Percentiles rank a stretch among this genome's conserved stretches.
phyloP scores from a whole-genome alignment of 2,113 vertebrate genomes.

The Heterotis niloticus region DNA sequence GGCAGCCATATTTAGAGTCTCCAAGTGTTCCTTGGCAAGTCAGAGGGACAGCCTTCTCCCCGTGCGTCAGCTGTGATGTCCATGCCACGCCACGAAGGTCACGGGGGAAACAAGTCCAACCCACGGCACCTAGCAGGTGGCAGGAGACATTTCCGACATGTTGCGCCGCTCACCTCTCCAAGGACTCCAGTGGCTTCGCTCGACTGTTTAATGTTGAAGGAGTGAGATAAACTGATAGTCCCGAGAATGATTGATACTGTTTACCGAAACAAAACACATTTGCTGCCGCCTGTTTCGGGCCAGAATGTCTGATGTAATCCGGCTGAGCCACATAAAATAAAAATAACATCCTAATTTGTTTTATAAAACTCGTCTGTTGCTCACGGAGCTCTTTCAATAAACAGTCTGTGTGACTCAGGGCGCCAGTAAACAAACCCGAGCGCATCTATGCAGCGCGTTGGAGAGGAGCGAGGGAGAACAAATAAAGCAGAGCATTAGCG shows the following conservation, averaged over 20 bases:
- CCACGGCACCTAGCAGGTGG: slow-evolving; percentile 11
- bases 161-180: background rate
- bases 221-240: background rate
- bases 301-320: slow-evolving; percentile 28
- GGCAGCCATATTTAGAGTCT: background rate
- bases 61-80: background rate
- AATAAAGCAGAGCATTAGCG: slow-evolving; percentile 19
- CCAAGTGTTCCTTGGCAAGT: background rate
- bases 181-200: slow-evolving; percentile 1
- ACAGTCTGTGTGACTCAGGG: slow-evolving; percentile 22
- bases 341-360: slow-evolving; percentile 29
- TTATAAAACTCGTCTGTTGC: slow-evolving; percentile 39
- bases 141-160: background rate
- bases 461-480: slow-evolving; percentile 25
- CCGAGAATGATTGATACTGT: slow-evolving; percentile 18
- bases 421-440: slow-evolving; percentile 35
- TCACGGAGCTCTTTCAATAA: slow-evolving; percentile 32
- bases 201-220: slow-evolving; percentile 11
- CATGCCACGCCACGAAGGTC: background rate
- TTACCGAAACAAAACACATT: slow-evolving; percentile 26
- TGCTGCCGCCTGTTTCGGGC: slow-evolving; percentile 14
- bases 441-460: slow-evolving; percentile 6
- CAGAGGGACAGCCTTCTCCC: slow-evolving; percentile 6
- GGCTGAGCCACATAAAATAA: slow-evolving; percentile 11
- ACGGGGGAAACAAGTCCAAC: background rate